Evolutionary conservation across 2,888 invertebrate species (phyloP).

Genomic region (Dolichomitus sp.): DNA sequence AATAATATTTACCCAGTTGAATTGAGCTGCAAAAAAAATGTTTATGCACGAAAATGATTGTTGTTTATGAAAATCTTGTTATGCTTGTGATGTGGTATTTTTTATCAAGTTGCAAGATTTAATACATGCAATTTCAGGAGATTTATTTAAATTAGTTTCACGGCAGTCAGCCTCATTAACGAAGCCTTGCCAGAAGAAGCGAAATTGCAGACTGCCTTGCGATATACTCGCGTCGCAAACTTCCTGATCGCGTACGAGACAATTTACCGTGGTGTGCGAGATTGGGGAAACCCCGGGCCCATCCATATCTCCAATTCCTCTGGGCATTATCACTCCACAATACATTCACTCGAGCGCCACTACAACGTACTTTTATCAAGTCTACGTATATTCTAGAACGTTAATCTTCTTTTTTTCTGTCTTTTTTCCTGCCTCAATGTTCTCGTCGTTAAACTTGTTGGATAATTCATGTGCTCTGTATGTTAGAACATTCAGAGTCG

Average conservation of each 20-base stretch:
- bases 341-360: constrained; percentile 7
- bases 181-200: not conserved
- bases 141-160: not conserved
- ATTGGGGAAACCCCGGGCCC: constrained; percentile 28
- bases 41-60: too few species aligned
- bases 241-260: not conserved
- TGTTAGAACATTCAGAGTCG: not conserved
- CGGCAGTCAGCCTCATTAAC: not conserved
- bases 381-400: not conserved
- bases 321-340: not conserved
- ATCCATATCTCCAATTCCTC: constrained; percentile 16
- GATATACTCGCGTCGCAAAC: not conserved
- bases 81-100: too few species aligned
- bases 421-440: constrained; percentile 11
- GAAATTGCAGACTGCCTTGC: not conserved
- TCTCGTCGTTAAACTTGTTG: constrained; percentile 1
- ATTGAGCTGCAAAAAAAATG: too few species aligned
- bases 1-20: too few species aligned
- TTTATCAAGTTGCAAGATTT: too few species aligned
- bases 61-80: too few species aligned
- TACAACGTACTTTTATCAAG: not conserved
- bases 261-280: not conserved
- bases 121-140: too few species aligned
- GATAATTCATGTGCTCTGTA: not conserved
- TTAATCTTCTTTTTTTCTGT: not conserved